phyloP scores from a whole-genome alignment of 2,797 vertebrate genomes.

The Anabacerthia variegaticeps region DNA sequence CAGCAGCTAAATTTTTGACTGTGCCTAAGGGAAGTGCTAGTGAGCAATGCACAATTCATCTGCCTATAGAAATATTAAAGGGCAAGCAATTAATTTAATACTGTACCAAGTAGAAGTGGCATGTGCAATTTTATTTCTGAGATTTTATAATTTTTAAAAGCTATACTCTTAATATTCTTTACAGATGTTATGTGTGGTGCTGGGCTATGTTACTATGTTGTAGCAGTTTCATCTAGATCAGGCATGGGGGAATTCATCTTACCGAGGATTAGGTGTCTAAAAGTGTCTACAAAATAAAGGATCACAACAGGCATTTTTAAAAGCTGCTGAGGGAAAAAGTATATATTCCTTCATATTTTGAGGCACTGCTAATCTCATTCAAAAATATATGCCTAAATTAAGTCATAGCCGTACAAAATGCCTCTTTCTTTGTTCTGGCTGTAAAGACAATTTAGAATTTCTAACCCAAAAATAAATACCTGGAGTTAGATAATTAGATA shows the following conservation, averaged over 20 bases:
- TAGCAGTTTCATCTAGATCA: neutral
- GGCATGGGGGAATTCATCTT: neutral
- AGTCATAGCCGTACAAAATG: neutral
- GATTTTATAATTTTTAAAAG: neutral
- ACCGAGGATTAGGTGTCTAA: neutral
- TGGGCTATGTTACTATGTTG: neutral
- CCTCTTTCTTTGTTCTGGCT: neutral
- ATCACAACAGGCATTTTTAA: neutral
- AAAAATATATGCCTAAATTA: neutral
- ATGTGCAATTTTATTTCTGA: neutral
- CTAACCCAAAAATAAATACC: neutral
- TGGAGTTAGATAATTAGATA: neutral
- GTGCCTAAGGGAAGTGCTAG: neutral
- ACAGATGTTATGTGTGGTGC: neutral
- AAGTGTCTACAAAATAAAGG: neutral
- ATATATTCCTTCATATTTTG: neutral
- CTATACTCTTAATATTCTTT: neutral
- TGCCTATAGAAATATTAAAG: neutral
- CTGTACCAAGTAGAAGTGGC: neutral
- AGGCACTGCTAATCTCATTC: neutral
- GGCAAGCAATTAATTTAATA: neutral
- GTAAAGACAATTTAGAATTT: neutral
- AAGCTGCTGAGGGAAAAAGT: neutral
- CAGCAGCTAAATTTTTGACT: neutral
- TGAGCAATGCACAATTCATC: neutral